Evolutionary conservation across 2,888 invertebrate genomes (phyloP), one percentile per base, ranked within the genome.

Genomic region (Diloba caeruleocephala): DNA sequence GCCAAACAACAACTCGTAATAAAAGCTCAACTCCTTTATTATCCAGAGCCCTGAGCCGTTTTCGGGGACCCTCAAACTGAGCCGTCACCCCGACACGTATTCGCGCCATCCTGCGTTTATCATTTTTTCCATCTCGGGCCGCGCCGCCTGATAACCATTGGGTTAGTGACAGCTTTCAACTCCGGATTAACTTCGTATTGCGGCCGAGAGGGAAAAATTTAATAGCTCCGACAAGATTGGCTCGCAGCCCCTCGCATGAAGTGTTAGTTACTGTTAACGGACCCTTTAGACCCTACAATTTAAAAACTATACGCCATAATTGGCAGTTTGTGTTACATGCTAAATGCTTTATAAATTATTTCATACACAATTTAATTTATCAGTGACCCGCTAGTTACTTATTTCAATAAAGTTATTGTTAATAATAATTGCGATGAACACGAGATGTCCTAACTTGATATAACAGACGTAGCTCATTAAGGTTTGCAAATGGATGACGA

Each of bases 141-240:
- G 66, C 67, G 64, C 39, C 52, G 57, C 49, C 59, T 74, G 82
- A 82, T 82, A 82, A 78, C 80, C 72, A 71, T 74, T 82, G 88
- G 86, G 85, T 82, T 79, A 79, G 82, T 79, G 87, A 87, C 87
- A 88, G 88, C 87, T 88, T 85, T 87, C 86, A 81, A 80, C 80
- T 80, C 76, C 66, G 90, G 90, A 90, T 90, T 89, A 91, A 84
- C 85, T 82, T 71, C 64, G 80, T 78, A 78, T 77, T 81, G 85
- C 76, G 81, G 77, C 75, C 70, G 74, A 74, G 66, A 44, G 70
- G 60, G 71, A 85, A 88, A 89, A 87, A 89, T 69, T 84, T 87
- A 87, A 90, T 88, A 89, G 90, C 82, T 79, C 78, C 79, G 73
- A 78, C 76, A 81, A 71, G 76, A 81, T 81, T 74, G 82, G 73